Evolutionary conservation across 2,888 invertebrate species (phyloP).

Genomic region (Acholoe squamosa): DNA sequence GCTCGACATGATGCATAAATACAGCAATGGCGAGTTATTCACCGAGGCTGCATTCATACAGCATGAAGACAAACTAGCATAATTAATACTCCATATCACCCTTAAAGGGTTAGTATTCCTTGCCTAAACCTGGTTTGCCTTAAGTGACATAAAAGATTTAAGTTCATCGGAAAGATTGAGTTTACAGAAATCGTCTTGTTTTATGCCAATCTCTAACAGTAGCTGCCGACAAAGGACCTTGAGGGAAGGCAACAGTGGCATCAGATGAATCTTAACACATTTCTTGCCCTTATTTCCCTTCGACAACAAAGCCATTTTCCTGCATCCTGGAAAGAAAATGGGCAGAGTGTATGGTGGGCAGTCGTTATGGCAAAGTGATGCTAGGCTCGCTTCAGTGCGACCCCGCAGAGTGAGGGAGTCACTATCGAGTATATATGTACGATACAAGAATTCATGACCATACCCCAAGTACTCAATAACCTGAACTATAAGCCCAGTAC

Average conservation of each 20-base stretch:
- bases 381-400: background rate
- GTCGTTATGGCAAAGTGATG: background rate
- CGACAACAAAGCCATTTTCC: slow-evolving; percentile 10
- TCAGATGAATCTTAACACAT: background rate
- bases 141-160: background rate
- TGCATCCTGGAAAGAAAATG: background rate
- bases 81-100: too few species aligned
- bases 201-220: background rate
- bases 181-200: background rate
- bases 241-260: background rate
- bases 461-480: slow-evolving; percentile 10
- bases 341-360: background rate
- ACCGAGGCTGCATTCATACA: too few species aligned
- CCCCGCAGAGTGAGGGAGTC: background rate
- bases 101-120: too few species aligned
- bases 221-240: background rate
- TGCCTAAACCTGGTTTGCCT: background rate
- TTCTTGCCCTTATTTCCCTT: background rate
- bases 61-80: too few species aligned
- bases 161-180: slow-evolving; percentile 9
- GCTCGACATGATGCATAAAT: too few species aligned
- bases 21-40: too few species aligned
- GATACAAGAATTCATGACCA: background rate
- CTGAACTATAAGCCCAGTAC: background rate
- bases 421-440: slow-evolving; percentile 19